Evolutionary conservation across 1,140 invertebrate species (phyloP).

Genomic region (Lineus longissimus): DNA sequence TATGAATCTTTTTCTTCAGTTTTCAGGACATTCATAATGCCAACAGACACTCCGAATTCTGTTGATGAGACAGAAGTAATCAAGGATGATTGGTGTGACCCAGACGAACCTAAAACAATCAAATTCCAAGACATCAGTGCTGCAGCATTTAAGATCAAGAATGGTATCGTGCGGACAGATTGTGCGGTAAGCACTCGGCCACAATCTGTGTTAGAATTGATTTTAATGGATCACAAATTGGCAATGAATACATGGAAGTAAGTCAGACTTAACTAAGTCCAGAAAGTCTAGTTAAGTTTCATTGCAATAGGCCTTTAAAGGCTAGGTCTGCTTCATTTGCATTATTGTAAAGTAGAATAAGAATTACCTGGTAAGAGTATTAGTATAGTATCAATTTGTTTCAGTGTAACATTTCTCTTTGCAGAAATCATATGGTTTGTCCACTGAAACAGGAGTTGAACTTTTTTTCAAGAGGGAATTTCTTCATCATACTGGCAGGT

Average conservation of each 20-base stretch:
- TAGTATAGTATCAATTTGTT: too few relatives aligned
- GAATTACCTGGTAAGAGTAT: too few relatives aligned
- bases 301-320: too few relatives aligned
- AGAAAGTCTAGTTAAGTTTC: neutral
- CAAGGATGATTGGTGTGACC: constrained; percentile 72
- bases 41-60: neutral
- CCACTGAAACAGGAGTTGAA: constrained; percentile 72
- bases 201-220: neutral
- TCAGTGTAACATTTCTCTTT: too few relatives aligned
- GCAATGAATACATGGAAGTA: neutral
- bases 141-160: constrained; percentile 82
- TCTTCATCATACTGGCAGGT: constrained; percentile 86
- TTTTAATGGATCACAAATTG: neutral
- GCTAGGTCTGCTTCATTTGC: too few relatives aligned
- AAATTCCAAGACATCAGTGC: constrained; percentile 84
- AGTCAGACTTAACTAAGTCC: neutral
- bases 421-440: constrained; percentile 57
- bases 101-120: constrained; percentile 69
- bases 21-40: neutral
- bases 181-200: constrained; percentile 68
- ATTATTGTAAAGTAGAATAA: too few relatives aligned
- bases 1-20: too few relatives aligned
- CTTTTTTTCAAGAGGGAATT: constrained; percentile 92
- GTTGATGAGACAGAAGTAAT: constrained; percentile 23
- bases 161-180: constrained; percentile 76